Evolutionary conservation across 2,888 invertebrate species (phyloP).

Genomic region (Philereme transversata): DNA sequence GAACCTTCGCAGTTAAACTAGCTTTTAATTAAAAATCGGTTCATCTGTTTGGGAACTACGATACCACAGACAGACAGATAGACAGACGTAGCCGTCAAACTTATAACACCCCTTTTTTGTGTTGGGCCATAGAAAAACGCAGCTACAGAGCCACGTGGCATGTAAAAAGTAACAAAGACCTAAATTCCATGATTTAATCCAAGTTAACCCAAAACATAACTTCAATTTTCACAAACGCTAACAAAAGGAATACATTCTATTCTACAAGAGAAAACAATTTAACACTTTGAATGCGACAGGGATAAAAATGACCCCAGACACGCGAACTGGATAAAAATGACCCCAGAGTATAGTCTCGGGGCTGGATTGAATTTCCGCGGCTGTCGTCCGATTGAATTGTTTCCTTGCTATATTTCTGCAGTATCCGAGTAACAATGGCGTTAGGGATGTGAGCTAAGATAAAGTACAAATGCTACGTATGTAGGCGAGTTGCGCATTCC

Average conservation of each 20-base stretch:
- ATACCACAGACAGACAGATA: too few species aligned
- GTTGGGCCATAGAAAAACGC: too few species aligned
- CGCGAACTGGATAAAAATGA: conserved; percentile 38
- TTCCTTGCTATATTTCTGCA: conserved; percentile 48
- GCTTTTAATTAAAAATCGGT: too few species aligned
- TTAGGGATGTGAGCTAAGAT: conserved; percentile 14
- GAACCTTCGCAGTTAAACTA: too few species aligned
- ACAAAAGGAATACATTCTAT: not conserved
- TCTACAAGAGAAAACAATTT: conserved; percentile 31
- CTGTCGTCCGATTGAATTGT: conserved; percentile 55
- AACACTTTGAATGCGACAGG: conserved; percentile 35
- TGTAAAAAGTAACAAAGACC: too few species aligned
- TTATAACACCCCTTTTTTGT: too few species aligned
- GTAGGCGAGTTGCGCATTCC: too few species aligned
- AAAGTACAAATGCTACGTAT: too few species aligned
- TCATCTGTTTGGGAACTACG: too few species aligned
- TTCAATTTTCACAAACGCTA: not conserved
- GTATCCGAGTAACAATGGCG: conserved; percentile 45
- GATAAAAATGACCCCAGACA: conserved; percentile 26
- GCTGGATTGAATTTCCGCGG: conserved; percentile 52
- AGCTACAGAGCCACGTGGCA: too few species aligned
- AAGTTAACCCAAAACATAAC: not conserved
- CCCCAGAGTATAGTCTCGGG: conserved; percentile 37
- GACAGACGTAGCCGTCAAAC: too few species aligned
- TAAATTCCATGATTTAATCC: too few species aligned